These are phyloP conservation scores for Hydra vulgaris DNA, from an alignment of 30 jellyfish, hydroid and myxozoan species.

Conservation along the genomic window DNA sequence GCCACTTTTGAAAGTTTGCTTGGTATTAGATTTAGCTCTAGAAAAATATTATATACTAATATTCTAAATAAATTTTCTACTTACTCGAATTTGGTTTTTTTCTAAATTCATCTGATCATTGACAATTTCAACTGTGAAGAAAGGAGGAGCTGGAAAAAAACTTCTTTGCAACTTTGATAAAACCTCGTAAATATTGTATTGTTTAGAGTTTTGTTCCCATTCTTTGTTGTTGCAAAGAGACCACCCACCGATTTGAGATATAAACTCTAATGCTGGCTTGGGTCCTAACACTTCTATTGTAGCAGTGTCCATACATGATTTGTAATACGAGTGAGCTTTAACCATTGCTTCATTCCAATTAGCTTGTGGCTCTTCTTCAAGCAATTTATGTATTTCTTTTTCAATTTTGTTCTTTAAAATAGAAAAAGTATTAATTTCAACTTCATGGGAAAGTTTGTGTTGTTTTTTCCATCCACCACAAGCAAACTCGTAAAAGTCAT, in stretches of 20 bases:
- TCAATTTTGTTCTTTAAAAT: constrained; percentile 68
- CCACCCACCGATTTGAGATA: constrained; percentile 65
- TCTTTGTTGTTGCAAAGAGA: constrained; percentile 52
- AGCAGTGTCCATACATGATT: constrained; percentile 70
- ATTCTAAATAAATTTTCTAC: no score
- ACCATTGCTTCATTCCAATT: constrained; percentile 78
- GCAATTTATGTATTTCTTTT: constrained; percentile 50
- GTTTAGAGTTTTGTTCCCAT: constrained; percentile 25
- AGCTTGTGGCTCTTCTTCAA: constrained; percentile 48
- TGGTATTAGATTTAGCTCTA: no score
- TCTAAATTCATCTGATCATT: constrained; percentile 87
- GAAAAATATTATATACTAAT: no score
- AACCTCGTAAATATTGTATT: constrained; percentile 58
- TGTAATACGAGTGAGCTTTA: constrained; percentile 63
- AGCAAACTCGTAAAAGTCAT: constrained; percentile 75
- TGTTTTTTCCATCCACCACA: constrained; percentile 92
- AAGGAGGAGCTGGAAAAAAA: constrained; percentile 92
- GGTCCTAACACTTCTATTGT: constrained; percentile 54
- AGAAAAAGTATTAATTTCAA: constrained; percentile 80
- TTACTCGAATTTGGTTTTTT: constrained; percentile 25
- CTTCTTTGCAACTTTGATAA: constrained; percentile 48
- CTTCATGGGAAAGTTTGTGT: constrained; percentile 56
- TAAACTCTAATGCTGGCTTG: constrained; percentile 75
- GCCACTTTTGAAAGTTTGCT: no score
- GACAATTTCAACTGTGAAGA: constrained; percentile 79